Conservation (phyloP, 2,113 vertebrate genomes). For the Aegotheles bennettii region DNA sequence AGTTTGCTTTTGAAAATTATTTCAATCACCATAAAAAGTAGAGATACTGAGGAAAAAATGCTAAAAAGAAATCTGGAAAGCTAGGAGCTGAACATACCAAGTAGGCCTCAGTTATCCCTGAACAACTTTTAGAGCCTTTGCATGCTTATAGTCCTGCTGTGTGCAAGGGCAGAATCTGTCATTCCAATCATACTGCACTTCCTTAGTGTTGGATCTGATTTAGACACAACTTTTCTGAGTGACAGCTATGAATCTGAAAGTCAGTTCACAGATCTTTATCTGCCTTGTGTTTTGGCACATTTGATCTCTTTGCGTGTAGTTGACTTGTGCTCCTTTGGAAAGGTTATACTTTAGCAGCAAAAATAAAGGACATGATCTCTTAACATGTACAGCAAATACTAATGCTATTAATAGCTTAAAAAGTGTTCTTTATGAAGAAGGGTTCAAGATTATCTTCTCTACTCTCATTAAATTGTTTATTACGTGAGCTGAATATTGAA, state of each 20-base stretch:
- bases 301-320: background rate
- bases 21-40: background rate
- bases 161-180: background rate
- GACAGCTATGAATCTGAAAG: background rate
- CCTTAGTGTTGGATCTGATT: background rate
- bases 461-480: background rate
- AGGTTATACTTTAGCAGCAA: background rate
- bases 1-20: background rate
- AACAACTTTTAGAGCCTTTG: background rate
- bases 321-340: background rate
- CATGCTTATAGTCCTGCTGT: background rate
- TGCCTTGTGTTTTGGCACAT: background rate
- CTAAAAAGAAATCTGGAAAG: background rate
- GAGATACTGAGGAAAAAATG: background rate
- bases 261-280: background rate
- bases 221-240: background rate
- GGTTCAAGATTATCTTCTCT: slow-evolving; percentile 19
- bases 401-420: background rate
- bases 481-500: background rate
- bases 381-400: background rate
- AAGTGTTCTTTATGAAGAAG: background rate
- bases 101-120: background rate
- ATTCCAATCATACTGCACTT: background rate
- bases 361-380: background rate
- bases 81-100: background rate